These are phyloP conservation scores for Leptinotarsa texana DNA, from an alignment of 1,140 invertebrate species.

Conservation along the genomic window DNA sequence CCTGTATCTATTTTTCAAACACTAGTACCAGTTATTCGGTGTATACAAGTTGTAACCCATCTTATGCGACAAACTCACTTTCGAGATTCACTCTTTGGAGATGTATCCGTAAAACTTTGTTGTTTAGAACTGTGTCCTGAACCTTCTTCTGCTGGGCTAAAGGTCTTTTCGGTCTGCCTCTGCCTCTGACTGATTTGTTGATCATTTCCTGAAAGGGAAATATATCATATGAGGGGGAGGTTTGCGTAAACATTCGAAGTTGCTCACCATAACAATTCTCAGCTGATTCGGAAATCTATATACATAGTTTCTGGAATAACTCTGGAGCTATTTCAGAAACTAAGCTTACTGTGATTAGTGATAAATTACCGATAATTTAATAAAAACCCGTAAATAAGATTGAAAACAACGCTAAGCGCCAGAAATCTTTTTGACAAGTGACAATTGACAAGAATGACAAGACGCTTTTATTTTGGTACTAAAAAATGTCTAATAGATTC, in stretches of 20 bases:
- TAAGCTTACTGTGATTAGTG: not conserved
- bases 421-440: not conserved
- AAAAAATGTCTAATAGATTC: too few relatives aligned
- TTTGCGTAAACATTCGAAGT: not conserved
- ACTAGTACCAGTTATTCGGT: too few relatives aligned
- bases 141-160: not conserved
- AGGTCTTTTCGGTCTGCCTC: not conserved
- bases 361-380: too few relatives aligned
- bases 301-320: not conserved
- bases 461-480: too few relatives aligned
- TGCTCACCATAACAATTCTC: not conserved
- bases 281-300: not conserved
- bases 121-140: conserved; percentile 30
- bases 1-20: too few relatives aligned
- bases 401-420: conserved; percentile 1
- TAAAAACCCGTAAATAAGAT: not conserved
- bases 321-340: not conserved
- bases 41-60: not conserved
- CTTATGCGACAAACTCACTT: conserved; percentile 12
- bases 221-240: not conserved
- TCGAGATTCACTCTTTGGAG: conserved; percentile 28
- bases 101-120: conserved; percentile 30
- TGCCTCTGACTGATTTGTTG: not conserved
- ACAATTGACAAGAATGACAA: too few relatives aligned
- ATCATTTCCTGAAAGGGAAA: not conserved